A percentile compares a stretch with the other conserved stretches of the same genome.
phyloP scores from a whole-genome alignment of 1,140 invertebrate species.

The Choristoneura fumiferana region DNA sequence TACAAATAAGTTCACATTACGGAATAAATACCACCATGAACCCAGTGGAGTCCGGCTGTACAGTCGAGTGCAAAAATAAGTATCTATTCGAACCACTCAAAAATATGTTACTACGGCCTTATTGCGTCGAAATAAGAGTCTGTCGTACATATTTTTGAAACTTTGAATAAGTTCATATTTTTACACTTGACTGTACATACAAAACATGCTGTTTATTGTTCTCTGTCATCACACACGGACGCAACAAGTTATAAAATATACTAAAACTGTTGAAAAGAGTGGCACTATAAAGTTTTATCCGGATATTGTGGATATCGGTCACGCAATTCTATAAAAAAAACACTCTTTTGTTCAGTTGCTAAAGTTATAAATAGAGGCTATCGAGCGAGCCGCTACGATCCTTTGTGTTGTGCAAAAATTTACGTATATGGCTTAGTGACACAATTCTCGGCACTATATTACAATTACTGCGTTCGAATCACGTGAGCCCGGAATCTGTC shows the following conservation, averaged over 20 bases:
- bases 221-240: not conserved
- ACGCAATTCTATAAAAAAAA: conserved; percentile 8
- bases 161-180: too few species aligned
- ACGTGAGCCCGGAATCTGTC: not conserved
- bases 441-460: conserved; percentile 6
- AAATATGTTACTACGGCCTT: too few species aligned
- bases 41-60: not conserved
- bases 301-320: not conserved
- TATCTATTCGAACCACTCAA: too few species aligned
- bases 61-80: too few species aligned
- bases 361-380: conserved; percentile 11
- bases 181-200: too few species aligned
- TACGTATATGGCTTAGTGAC: conserved; percentile 10
- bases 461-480: conserved; percentile 3
- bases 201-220: not conserved
- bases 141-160: too few species aligned
- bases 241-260: too few species aligned
- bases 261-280: too few species aligned
- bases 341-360: conserved; percentile 2
- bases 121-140: too few species aligned
- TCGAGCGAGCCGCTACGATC: conserved; percentile 3
- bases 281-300: conserved; percentile 1
- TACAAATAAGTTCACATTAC: conserved; percentile 5
- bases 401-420: conserved; percentile 11
- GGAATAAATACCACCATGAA: not conserved